A percentile compares a stretch with the other conserved stretches of the same genome.
phyloP scores from a whole-genome alignment of 2,113 vertebrate genomes.

The Pseudopipra pipra region DNA sequence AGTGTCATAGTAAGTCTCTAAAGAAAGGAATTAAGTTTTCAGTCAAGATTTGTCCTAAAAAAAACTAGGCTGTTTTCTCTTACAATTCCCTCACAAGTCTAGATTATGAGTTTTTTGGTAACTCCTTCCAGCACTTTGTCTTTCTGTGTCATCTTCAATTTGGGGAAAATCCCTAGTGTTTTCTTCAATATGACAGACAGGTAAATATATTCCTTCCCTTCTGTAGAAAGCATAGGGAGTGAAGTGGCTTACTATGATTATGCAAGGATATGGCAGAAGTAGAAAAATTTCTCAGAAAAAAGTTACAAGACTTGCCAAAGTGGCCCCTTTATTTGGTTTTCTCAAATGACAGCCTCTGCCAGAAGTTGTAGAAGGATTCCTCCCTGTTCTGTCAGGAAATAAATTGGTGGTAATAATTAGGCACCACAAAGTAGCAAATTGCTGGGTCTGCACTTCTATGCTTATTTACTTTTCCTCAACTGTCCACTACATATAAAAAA shows the following conservation, averaged over 20 bases:
- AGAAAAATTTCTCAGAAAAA: background rate
- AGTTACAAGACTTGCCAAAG: background rate
- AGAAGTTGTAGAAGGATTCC: background rate
- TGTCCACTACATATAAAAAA: slow-evolving; percentile 23
- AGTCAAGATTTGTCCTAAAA: background rate
- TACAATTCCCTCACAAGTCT: background rate
- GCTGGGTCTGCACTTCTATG: background rate
- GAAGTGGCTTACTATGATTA: background rate
- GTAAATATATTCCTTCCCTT: background rate
- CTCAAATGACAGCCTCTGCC: background rate
- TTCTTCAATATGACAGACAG: background rate
- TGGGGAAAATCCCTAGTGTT: background rate
- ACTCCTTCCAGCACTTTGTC: background rate
- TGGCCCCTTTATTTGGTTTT: background rate
- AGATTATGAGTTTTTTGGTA: background rate
- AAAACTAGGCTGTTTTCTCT: background rate
- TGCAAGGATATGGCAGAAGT: background rate
- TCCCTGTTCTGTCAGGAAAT: background rate
- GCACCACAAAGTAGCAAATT: background rate
- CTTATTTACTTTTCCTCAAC: background rate
- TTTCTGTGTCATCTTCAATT: background rate
- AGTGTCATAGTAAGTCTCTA: background rate
- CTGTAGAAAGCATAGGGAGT: background rate
- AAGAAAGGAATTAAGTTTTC: background rate
- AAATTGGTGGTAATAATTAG: background rate